Conservation (phyloP, 1,140 invertebrate species). For the Spodoptera litura region DNA sequence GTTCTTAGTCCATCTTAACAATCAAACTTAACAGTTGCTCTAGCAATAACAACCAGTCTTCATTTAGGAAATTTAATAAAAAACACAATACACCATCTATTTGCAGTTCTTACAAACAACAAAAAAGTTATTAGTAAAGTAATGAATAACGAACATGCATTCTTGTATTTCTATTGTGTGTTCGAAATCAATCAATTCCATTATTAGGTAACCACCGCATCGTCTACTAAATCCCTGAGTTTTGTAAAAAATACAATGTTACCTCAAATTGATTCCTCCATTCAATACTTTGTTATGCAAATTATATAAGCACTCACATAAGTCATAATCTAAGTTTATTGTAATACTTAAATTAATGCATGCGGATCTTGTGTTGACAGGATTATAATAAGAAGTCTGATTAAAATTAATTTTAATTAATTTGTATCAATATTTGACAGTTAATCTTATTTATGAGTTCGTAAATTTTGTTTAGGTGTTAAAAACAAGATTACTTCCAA, state of each 20-base stretch:
- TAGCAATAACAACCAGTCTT: no score
- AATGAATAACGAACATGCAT: conserved; percentile 2
- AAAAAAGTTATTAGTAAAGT: background rate
- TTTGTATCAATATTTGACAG: background rate
- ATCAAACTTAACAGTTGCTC: no score
- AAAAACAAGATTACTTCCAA: no score
- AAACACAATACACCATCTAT: background rate
- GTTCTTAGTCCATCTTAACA: no score
- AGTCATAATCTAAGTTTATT: background rate
- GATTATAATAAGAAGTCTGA: conserved; percentile 14
- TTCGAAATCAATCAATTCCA: conserved; percentile 4
- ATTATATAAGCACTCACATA: background rate
- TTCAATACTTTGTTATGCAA: conserved; percentile 3
- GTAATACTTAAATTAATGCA: background rate
- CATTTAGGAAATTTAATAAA: background rate
- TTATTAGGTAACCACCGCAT: background rate
- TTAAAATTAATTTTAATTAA: background rate
- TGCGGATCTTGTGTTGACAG: conserved; percentile 3
- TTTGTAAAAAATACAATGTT: background rate
- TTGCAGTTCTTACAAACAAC: background rate
- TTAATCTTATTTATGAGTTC: conserved; percentile 4
- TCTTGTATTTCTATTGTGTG: conserved; percentile 1
- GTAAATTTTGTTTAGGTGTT: no score
- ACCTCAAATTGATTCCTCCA: background rate
- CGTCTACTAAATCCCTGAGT: background rate